Base-by-base conservation (phyloP, 2,113 vertebrate genomes). In the Calypte anna region DNA sequence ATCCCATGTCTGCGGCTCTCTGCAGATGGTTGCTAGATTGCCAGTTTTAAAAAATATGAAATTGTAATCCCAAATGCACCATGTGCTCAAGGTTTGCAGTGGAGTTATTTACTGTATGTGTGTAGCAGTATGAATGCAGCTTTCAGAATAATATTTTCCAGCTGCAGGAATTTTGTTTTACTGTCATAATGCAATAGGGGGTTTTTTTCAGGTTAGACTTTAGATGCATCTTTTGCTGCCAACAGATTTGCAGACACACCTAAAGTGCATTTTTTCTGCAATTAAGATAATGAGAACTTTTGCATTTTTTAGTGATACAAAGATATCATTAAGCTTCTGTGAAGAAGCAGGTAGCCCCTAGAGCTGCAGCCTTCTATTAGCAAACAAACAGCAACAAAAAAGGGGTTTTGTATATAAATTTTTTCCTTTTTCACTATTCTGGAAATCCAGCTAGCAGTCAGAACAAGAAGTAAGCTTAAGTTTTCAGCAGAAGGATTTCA, bases 1-100 rank as follows among this genome's bases (percentile, higher is more conserved):
- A 20, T 74, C n/a, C 55, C 25, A 7, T 0, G 0, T 38, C 30
- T 50, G 0, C 61, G 31, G 2, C 48, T 82, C 59, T 15, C 30
- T 67, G 59, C 64, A 66, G 69, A 48, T 23, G 6, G 23, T 38
- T 81, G 64, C 50, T 61, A 80, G 73, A 59, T 44, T 59, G 70
- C 5, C 53, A 31, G 27, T 31, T 88, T 64, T 46, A 55, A 76
- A 44, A 86, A 73, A 40, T 77, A 22, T 48, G 46, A 48, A 48
- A 48, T 48, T 48, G 17, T 48, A 48, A 48, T 48, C 46, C 24
- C 10, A 44, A 38, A 27, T 40, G 64, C 30, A 9, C 54, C 62
- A 8, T 62, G 30, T 53, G 21, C 38, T 88, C 14, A 10, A 10
- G 17, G 46, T 25, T 43, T 88, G 43, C 28, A 63, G 33, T 53